Conservation (phyloP, 2,113 vertebrate genomes). For the Sciurus niger region DNA sequence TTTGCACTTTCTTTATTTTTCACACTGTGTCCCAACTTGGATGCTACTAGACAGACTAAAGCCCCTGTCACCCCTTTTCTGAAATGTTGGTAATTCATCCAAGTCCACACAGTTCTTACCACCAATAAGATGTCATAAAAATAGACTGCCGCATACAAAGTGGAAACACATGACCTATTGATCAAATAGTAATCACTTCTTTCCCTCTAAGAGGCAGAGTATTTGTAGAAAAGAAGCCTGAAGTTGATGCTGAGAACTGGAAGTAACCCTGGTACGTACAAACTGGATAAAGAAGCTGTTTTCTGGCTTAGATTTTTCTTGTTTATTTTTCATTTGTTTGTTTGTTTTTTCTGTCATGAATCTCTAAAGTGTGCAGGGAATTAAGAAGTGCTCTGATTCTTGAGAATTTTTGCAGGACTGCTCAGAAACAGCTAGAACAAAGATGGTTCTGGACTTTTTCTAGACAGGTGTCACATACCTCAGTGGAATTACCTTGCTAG, state of each 20-base stretch:
- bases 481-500: not conserved
- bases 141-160: constrained; percentile 48
- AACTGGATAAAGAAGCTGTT: not conserved
- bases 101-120: not conserved
- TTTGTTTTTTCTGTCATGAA: not conserved
- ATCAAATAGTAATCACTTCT: constrained; percentile 19
- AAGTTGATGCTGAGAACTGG: not conserved
- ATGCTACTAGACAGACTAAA: constrained; percentile 33
- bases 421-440: not conserved
- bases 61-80: constrained; percentile 11
- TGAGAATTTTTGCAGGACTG: constrained; percentile 2
- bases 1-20: constrained; percentile 50
- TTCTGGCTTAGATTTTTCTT: constrained; percentile 30
- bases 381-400: constrained; percentile 42
- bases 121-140: constrained; percentile 48
- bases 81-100: constrained; percentile 15
- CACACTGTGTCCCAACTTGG: not conserved
- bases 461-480: not conserved
- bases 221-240: constrained; percentile 5
- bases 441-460: not conserved
- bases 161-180: constrained; percentile 41
- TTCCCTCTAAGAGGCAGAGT: constrained; percentile 35
- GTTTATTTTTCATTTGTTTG: too few species aligned
- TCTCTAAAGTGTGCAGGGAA: constrained; percentile 15
- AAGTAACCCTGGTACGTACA: constrained; percentile 9